A percentile compares a stretch with the other conserved stretches of the same genome.
These are phyloP conservation scores for Pseudococcus longispinus DNA, from an alignment of 2,888 invertebrate genomes.

Conservation along the genomic window DNA sequence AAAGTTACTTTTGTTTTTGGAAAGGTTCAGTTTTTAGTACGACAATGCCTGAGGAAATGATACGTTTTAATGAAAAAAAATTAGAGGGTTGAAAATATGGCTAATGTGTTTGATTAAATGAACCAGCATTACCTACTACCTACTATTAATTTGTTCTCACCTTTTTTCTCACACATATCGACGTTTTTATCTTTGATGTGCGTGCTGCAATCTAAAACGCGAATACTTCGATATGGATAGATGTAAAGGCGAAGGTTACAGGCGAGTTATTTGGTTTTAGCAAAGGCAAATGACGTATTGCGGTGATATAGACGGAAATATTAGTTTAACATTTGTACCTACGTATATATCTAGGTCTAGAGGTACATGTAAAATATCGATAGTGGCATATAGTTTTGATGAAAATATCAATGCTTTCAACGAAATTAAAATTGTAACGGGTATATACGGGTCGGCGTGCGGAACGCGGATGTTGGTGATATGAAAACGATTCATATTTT, in stretches of 20 bases:
- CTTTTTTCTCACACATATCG: too few relatives aligned
- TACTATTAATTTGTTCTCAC: too few relatives aligned
- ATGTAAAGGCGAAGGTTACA: background rate
- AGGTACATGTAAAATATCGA: background rate
- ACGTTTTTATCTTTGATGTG: too few relatives aligned
- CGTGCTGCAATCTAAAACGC: background rate
- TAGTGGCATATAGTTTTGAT: constrained; percentile 12
- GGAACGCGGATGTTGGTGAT: background rate
- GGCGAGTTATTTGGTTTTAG: background rate
- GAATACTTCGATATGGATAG: background rate
- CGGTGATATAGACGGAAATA: background rate
- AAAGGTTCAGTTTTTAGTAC: too few relatives aligned
- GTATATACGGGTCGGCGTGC: background rate
- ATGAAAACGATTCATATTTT: constrained; percentile 5
- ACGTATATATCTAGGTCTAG: background rate
- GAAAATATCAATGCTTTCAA: constrained; percentile 29
- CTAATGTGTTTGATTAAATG: too few relatives aligned
- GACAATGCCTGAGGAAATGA: too few relatives aligned
- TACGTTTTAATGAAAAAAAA: too few relatives aligned
- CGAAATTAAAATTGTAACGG: constrained; percentile 22
- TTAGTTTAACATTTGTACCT: background rate
- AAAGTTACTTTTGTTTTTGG: too few relatives aligned
- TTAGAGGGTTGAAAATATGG: too few relatives aligned
- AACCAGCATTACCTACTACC: too few relatives aligned
- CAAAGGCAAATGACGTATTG: background rate